phyloP scores from a whole-genome alignment of 2,113 vertebrate species.

The Phylloscopus trochiloides region DNA sequence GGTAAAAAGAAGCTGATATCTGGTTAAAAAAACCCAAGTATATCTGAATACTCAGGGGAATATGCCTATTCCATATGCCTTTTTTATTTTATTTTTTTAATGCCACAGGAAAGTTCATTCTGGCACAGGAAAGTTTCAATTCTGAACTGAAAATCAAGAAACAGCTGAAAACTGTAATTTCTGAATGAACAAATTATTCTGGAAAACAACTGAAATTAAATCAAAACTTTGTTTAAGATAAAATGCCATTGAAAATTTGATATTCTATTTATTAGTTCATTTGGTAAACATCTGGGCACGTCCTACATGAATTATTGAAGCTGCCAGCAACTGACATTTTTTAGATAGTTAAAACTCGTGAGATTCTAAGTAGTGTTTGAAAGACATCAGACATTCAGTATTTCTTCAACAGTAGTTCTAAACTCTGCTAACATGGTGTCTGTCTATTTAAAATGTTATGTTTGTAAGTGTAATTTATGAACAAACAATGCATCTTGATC shows the following conservation, averaged over 20 bases:
- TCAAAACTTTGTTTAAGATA: not conserved
- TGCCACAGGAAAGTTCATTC: not conserved
- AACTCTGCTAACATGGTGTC: not conserved
- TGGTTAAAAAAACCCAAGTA: not conserved
- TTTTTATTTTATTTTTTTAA: not conserved
- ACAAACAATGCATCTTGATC: not conserved
- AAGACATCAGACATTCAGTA: not conserved
- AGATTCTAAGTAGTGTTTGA: not conserved
- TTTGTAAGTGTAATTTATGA: not conserved
- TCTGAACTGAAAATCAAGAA: not conserved
- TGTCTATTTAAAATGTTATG: not conserved
- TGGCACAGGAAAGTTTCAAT: no score
- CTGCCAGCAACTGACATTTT: not conserved
- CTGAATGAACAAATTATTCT: not conserved
- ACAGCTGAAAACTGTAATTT: not conserved
- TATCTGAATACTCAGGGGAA: not conserved
- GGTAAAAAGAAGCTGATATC: not conserved
- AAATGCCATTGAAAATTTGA: not conserved
- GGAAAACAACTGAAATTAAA: not conserved
- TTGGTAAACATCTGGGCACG: not conserved
- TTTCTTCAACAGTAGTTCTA: not conserved
- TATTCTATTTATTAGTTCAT: not conserved
- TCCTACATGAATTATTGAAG: not conserved
- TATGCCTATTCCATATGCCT: fast-evolving
- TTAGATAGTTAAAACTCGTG: not conserved